These are phyloP conservation scores for Apodemia hepburni DNA, from an alignment of 2,888 invertebrate species.

Conservation along the genomic window DNA sequence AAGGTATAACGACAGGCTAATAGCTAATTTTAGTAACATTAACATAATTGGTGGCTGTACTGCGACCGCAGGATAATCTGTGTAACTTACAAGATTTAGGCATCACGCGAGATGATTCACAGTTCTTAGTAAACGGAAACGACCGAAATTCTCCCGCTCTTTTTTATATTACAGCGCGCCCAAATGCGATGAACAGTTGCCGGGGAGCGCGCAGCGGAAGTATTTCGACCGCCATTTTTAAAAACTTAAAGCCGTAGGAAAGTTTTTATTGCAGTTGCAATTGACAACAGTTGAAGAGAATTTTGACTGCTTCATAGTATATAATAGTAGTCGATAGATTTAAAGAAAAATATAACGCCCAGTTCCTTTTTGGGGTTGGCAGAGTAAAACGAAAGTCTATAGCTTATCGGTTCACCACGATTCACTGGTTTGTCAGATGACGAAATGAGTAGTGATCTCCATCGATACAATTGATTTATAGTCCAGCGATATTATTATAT, in stretches of 20 bases:
- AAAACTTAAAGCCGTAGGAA: not conserved
- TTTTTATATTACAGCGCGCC: slow-evolving; percentile 61
- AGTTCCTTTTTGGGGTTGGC: too few relatives aligned
- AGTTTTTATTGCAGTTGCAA: slow-evolving; percentile 2
- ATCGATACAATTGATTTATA: too few relatives aligned
- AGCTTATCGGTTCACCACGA: too few relatives aligned
- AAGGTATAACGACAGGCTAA: slow-evolving; percentile 15
- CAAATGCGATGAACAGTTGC: slow-evolving; percentile 32
- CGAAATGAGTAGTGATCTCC: too few relatives aligned
- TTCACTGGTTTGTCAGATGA: too few relatives aligned
- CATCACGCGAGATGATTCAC: slow-evolving; percentile 69
- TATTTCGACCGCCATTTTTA: slow-evolving; percentile 9
- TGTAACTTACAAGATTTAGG: slow-evolving; percentile 62
- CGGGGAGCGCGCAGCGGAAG: slow-evolving; percentile 19
- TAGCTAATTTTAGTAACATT: slow-evolving; percentile 31
- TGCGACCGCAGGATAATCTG: slow-evolving; percentile 31
- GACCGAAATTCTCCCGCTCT: slow-evolving; percentile 61
- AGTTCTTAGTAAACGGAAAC: slow-evolving; percentile 75
- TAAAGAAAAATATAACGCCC: not conserved
- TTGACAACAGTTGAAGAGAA: not conserved
- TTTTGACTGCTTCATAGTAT: not conserved
- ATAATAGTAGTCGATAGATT: not conserved
- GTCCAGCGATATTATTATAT: too few relatives aligned
- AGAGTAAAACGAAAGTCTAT: too few relatives aligned
- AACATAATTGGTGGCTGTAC: slow-evolving; percentile 28